Base-by-base conservation (phyloP, 1,140 invertebrate genomes). In the Zaprionus taronus region DNA sequence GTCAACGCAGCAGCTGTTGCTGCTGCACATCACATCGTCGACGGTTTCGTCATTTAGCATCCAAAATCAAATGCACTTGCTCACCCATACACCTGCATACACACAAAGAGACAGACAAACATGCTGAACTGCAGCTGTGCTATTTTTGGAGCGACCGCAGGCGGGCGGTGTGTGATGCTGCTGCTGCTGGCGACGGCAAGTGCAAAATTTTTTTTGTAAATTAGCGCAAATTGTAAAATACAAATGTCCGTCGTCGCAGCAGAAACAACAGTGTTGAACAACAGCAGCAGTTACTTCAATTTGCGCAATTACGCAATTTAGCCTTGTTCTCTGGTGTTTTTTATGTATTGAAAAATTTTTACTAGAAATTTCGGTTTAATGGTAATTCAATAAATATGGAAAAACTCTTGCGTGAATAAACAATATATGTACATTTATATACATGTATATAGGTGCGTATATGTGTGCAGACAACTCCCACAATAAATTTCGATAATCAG, bases 31-130 rank as follows among this genome's bases (percentile, higher is more conserved):
- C 28, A 57, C 12, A n/a, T 5, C 22, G 57, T 34, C 31, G 20
- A 5, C 22, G 57, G 53, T 64, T 60, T 62, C 61, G 60, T 71
- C 60, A 71, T 75, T 75, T 58, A 60, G 64, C 72, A 75, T 64
- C 66, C 66, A 70, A 75, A 75, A 75, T 75, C 68, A 76, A 70
- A 76, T 76, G 67, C 73, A 76, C 34, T 72, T 53, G 60, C 61
- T 53, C 57, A 51, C 20, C 20, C 69, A 53, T 41, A 36, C 57
- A 56, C 26, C 24, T 31, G 56, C 47, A 49, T 28, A 68, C 7
- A 63, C 12, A 49, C 47, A 49, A 11, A 12, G 6, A 68, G 26
- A 58, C 57, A 36, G 34, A 14, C 36, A 58, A 12, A 9, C 34
- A 36, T 31, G 44, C 49, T 20, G 14, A 53, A 24, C 51, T 28